Evolutionary conservation across 2,888 invertebrate species (phyloP).

Genomic region (Hofmannophila pseudospretella): DNA sequence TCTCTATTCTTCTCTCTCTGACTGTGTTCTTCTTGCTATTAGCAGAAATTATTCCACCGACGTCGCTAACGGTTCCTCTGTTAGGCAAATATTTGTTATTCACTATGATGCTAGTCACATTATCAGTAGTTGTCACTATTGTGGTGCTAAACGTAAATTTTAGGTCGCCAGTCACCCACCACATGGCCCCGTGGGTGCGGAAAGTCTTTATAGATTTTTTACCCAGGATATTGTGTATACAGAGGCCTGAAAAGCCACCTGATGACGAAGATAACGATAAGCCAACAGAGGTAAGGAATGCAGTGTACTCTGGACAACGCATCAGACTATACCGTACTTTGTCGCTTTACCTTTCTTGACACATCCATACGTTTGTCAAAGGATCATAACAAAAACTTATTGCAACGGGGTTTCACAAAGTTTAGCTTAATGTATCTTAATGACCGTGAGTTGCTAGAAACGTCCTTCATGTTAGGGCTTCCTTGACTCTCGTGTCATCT

Average conservation of each 20-base stretch:
- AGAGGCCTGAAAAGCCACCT: constrained; percentile 89
- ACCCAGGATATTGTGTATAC: constrained; percentile 91
- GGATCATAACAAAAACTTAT: too few relatives aligned
- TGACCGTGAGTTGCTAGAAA: too few relatives aligned
- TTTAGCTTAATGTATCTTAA: too few relatives aligned
- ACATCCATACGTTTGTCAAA: too few relatives aligned
- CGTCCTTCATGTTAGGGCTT: too few relatives aligned
- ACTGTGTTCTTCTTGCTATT: constrained; percentile 96
- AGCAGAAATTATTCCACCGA: constrained; percentile 96
- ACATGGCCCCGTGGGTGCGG: constrained; percentile 94
- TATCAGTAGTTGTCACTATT: constrained; percentile 95
- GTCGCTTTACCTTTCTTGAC: too few relatives aligned
- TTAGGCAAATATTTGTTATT: constrained; percentile 95
- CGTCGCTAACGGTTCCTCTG: constrained; percentile 93
- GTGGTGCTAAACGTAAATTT: constrained; percentile 96
- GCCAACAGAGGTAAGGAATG: constrained; percentile 64
- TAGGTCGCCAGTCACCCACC: constrained; percentile 93
- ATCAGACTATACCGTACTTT: too few relatives aligned
- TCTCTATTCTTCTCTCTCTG: constrained; percentile 93
- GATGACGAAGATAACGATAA: constrained; percentile 78
- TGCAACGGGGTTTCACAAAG: too few relatives aligned
- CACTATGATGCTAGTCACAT: constrained; percentile 95
- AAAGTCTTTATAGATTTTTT: constrained; percentile 90
- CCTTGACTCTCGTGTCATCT: too few relatives aligned
- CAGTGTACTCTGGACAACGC: constrained; percentile 11